Percentiles rank a stretch among this genome's conserved stretches.
These are phyloP conservation scores for Anastatus disparis DNA, from an alignment of 1,140 invertebrate genomes.

Conservation along the genomic window DNA sequence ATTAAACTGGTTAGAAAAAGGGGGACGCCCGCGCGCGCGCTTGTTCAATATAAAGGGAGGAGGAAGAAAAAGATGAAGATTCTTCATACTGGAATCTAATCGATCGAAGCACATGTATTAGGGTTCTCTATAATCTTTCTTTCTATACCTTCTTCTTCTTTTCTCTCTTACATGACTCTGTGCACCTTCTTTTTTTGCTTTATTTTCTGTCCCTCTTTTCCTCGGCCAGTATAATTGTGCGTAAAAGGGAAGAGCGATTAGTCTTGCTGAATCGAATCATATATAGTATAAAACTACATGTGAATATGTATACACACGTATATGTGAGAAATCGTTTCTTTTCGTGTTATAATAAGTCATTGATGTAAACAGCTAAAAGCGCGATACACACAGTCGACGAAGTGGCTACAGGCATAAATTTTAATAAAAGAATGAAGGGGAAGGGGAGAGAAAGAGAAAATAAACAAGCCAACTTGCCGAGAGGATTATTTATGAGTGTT, in stretches of 20 bases:
- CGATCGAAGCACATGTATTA: too few relatives aligned
- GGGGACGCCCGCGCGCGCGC: constrained; percentile 37
- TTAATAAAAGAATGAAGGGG: too few relatives aligned
- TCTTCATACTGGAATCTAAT: constrained; percentile 28
- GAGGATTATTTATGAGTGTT: background rate
- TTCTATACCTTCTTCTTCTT: background rate
- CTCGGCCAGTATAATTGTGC: background rate
- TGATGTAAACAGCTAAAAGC: too few relatives aligned
- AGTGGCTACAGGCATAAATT: constrained; percentile 19
- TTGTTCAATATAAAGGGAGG: background rate
- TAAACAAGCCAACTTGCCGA: constrained; percentile 21
- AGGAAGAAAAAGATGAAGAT: background rate
- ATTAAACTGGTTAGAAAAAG: constrained; percentile 54
- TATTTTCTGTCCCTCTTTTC: background rate
- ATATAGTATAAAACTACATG: too few relatives aligned
- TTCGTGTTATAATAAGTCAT: constrained; percentile 11
- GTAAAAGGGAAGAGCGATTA: background rate
- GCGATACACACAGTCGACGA: too few relatives aligned
- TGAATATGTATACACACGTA: too few relatives aligned
- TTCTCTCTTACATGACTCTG: constrained; percentile 6
- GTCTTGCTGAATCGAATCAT: background rate
- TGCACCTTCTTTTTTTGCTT: background rate
- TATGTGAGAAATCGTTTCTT: background rate
- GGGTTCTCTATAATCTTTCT: too few relatives aligned
- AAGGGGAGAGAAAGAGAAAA: too few relatives aligned